Percentiles rank a stretch among this genome's conserved stretches.
phyloP scores from a whole-genome alignment of 2,797 vertebrate genomes.

The Microctenopoma steveboyesi region DNA sequence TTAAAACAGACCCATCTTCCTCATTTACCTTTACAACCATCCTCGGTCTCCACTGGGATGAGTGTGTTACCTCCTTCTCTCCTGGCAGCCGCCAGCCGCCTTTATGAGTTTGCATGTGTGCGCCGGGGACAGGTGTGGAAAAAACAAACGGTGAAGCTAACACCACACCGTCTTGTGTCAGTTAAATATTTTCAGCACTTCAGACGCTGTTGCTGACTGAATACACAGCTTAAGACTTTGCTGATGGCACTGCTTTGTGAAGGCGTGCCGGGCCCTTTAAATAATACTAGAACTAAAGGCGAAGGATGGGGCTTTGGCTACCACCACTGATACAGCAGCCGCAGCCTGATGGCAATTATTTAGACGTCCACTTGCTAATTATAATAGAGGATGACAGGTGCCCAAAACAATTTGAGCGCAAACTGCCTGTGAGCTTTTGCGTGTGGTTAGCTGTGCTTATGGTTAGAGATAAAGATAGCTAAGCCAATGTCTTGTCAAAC shows the following conservation, averaged over 20 bases:
- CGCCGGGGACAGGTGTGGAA: constrained; percentile 64
- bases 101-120: constrained; percentile 21
- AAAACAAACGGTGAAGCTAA: constrained; percentile 70
- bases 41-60: constrained; percentile 56
- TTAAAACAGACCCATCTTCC: constrained; percentile 70
- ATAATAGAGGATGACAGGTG: constrained; percentile 82
- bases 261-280: constrained; percentile 63
- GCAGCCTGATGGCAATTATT: constrained; percentile 80
- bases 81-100: constrained; percentile 62
- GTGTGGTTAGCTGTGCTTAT: constrained; percentile 61
- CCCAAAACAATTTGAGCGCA: constrained; percentile 78
- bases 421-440: constrained; percentile 72
- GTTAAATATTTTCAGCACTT: constrained; percentile 72
- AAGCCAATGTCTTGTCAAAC: constrained; percentile 54
- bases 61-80: constrained; percentile 63
- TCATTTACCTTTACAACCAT: constrained; percentile 75
- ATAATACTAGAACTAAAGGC: constrained; percentile 66
- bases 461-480: constrained; percentile 77
- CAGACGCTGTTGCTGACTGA: constrained; percentile 67
- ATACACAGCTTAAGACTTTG: constrained; percentile 63
- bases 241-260: constrained; percentile 62
- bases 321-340: constrained; percentile 66
- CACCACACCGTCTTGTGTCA: constrained; percentile 62
- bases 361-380: constrained; percentile 80
- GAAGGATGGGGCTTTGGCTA: constrained; percentile 47